phyloP scores from a whole-genome alignment of 2,113 vertebrate genomes.

The Triplophysa dalaica region DNA sequence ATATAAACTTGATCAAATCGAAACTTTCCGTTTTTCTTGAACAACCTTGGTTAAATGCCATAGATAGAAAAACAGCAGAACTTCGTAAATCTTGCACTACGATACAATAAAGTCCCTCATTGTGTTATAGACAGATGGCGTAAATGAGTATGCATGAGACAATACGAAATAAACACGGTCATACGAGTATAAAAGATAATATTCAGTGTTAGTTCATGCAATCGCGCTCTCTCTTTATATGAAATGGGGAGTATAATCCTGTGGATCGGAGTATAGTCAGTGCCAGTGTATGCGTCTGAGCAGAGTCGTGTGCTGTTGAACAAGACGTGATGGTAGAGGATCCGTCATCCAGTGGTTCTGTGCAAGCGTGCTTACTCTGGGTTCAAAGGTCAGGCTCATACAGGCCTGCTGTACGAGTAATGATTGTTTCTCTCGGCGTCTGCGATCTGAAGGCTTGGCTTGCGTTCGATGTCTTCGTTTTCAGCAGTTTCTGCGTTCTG shows the following conservation, averaged over 20 bases:
- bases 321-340: constrained; percentile 12
- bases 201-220: constrained; percentile 38
- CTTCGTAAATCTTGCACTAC: neutral
- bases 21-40: neutral
- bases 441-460: constrained; percentile 76
- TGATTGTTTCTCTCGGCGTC: constrained; percentile 78
- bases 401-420: constrained; percentile 71
- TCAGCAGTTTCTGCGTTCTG: constrained; percentile 44
- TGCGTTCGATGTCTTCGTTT: constrained; percentile 72
- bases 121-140: neutral
- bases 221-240: neutral
- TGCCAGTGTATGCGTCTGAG: constrained; percentile 16
- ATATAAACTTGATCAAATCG: neutral
- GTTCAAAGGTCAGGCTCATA: constrained; percentile 64
- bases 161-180: neutral
- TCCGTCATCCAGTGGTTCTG: constrained; percentile 51
- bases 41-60: neutral
- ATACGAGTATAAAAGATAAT: constrained; percentile 1
- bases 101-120: constrained; percentile 16
- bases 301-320: constrained; percentile 1
- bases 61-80: neutral
- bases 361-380: neutral
- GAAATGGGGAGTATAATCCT: constrained; percentile 2
- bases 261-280: constrained; percentile 27
- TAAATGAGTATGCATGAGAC: constrained; percentile 6